A percentile compares a stretch with the other conserved stretches of the same genome.
Conservation (phyloP, 1,140 invertebrate genomes). For the Pogonus chalceus region DNA sequence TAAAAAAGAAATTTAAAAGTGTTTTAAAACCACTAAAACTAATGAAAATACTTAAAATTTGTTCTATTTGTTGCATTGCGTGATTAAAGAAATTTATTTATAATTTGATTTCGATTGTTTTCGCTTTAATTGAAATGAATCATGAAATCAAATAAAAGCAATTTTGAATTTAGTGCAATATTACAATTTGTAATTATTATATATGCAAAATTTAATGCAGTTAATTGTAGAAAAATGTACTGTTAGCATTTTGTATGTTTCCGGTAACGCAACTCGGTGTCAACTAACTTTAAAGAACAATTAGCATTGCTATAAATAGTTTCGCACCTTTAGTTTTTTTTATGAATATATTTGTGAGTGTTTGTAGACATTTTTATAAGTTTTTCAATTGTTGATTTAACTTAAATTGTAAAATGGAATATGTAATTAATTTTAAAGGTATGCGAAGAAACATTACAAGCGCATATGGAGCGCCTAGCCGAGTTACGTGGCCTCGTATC, state of each 20-base stretch:
- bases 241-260: too few relatives aligned
- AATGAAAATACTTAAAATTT: slow-evolving; percentile 1
- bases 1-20: too few relatives aligned
- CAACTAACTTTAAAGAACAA: too few relatives aligned
- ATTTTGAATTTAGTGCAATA: neutral
- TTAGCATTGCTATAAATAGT: too few relatives aligned
- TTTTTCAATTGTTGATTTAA: too few relatives aligned
- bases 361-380: neutral
- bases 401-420: slow-evolving; percentile 5
- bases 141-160: slow-evolving; percentile 15
- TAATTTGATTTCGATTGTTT: slow-evolving; percentile 20
- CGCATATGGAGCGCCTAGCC: slow-evolving; percentile 53
- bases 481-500: slow-evolving; percentile 64
- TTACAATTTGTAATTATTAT: neutral
- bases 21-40: too few relatives aligned
- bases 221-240: too few relatives aligned
- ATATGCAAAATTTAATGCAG: too few relatives aligned
- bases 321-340: too few relatives aligned
- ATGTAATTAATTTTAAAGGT: slow-evolving; percentile 47
- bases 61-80: neutral
- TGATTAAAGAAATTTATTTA: neutral
- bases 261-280: too few relatives aligned
- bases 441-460: slow-evolving; percentile 62
- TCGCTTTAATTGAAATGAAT: slow-evolving; percentile 25
- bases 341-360: too few relatives aligned